A percentile compares a stretch with the other conserved stretches of the same genome.
These are phyloP conservation scores for Anguilla anguilla DNA, from an alignment of 2,797 vertebrate species.

Conservation along the genomic window DNA sequence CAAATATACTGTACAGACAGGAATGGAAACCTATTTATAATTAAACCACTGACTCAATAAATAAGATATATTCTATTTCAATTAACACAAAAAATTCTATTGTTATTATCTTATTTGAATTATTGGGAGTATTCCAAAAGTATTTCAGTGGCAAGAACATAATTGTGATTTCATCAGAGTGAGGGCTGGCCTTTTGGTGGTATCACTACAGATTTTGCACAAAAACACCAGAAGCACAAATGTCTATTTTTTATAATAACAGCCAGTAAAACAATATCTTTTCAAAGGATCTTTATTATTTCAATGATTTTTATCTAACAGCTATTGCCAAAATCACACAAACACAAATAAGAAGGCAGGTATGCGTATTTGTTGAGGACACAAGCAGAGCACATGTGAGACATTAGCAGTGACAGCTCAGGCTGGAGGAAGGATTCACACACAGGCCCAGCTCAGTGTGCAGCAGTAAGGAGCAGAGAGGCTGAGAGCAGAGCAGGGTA, in stretches of 20 bases:
- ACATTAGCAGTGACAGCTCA: slow-evolving; percentile 1
- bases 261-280: neutral
- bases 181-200: neutral
- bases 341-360: neutral
- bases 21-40: no score
- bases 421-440: slow-evolving; percentile 4
- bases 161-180: neutral
- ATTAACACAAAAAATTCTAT: no score
- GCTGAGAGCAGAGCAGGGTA: neutral
- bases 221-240: neutral
- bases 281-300: neutral
- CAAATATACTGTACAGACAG: no score
- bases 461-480: neutral
- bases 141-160: neutral
- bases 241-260: neutral
- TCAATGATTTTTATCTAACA: neutral
- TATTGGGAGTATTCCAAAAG: neutral
- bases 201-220: neutral
- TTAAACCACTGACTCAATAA: neutral
- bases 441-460: neutral
- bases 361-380: neutral
- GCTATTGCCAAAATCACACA: neutral
- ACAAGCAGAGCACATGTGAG: slow-evolving; percentile 9
- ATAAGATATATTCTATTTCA: neutral
- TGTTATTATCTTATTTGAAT: neutral